A percentile compares a stretch with the other conserved stretches of the same genome.
Evolutionary conservation across 2,797 vertebrate species (phyloP).

Genomic region (Phataginus tetradactyla): DNA sequence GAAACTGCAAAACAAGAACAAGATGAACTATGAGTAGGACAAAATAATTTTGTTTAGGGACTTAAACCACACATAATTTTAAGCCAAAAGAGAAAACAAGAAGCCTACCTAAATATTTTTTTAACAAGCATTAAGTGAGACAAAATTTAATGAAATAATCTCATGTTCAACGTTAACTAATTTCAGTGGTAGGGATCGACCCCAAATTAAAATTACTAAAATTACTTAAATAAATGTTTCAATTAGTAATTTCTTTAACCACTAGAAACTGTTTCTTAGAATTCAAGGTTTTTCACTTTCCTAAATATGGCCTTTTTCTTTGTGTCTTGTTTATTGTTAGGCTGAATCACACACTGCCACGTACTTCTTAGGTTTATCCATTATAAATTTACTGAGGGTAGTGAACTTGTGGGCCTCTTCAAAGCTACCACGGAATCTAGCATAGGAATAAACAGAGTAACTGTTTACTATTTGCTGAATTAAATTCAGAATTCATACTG

Average conservation of each 20-base stretch:
- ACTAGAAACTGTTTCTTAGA: neutral
- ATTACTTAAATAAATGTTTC: neutral
- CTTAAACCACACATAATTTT: neutral
- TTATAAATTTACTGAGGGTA: neutral
- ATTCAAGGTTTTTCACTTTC: neutral
- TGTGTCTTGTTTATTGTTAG: neutral
- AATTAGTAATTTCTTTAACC: constrained; percentile 6
- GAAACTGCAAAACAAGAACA: neutral
- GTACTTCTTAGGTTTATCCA: neutral
- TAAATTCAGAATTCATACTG: neutral
- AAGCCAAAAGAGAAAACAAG: neutral
- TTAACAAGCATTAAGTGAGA: neutral
- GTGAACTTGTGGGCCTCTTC: neutral
- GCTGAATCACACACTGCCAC: neutral
- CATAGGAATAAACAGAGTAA: neutral
- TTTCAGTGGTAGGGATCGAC: neutral
- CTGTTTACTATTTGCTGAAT: neutral
- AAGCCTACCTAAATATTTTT: neutral
- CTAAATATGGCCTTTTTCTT: neutral
- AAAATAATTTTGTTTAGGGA: neutral
- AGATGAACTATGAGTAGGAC: neutral
- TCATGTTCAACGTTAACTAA: neutral
- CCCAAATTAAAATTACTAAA: neutral
- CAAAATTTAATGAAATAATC: constrained; percentile 14
- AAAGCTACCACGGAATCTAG: neutral